phyloP scores from a whole-genome alignment of 2,113 vertebrate genomes.

The Illadopsis cleaveri region DNA sequence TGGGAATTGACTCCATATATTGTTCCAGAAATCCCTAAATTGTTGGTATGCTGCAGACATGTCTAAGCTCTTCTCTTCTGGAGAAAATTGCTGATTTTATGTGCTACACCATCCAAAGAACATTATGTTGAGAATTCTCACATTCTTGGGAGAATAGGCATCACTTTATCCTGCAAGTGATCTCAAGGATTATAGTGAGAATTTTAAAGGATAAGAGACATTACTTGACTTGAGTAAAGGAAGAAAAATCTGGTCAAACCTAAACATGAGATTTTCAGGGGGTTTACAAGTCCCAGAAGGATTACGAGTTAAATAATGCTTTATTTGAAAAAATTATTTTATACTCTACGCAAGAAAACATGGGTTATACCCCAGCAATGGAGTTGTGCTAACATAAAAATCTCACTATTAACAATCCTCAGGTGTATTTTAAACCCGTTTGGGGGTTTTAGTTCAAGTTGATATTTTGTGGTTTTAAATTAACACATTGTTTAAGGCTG shows the following conservation, averaged over 20 bases:
- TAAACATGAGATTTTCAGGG: neutral
- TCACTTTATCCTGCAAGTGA: neutral
- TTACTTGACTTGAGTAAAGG: neutral
- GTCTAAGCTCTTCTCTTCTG: neutral
- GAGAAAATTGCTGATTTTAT: neutral
- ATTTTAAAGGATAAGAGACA: slow-evolving; percentile 11
- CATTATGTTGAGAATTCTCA: neutral
- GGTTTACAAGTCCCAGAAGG: neutral
- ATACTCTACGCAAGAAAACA: neutral
- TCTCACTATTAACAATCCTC: neutral
- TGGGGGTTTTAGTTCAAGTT: neutral
- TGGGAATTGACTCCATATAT: neutral
- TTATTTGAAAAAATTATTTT: neutral
- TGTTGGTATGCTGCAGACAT: neutral
- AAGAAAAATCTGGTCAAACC: neutral
- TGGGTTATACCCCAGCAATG: neutral
- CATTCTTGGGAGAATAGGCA: neutral
- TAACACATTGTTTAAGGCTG: neutral
- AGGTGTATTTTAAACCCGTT: neutral
- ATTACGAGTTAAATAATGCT: neutral
- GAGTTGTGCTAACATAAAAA: neutral
- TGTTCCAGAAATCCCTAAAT: neutral
- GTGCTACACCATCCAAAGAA: neutral
- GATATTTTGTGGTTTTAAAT: slow-evolving; percentile 24
- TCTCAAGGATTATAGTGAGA: neutral